A percentile compares a stretch with the other conserved stretches of the same genome.
phyloP scores from a whole-genome alignment of 2,113 vertebrate species.

The Blennius ocellaris region DNA sequence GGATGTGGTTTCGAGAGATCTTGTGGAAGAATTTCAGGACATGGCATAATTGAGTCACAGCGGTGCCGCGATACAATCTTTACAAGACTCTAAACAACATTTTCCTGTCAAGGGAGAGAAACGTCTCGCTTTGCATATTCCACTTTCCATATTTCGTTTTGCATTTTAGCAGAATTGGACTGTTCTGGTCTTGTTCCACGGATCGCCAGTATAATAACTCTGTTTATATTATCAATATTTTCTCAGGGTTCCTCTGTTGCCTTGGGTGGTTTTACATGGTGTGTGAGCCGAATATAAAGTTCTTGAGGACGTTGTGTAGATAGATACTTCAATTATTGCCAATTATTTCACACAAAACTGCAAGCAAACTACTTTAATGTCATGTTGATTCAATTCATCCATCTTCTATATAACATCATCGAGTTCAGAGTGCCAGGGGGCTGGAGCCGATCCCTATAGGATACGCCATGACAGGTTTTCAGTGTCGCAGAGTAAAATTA shows the following conservation, averaged over 20 bases:
- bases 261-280: conserved; percentile 33
- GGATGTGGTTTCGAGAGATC: conserved; percentile 66
- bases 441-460: no score
- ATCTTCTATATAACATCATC: no score
- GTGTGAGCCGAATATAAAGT: conserved; percentile 54
- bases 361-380: no score
- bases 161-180: conserved; percentile 14
- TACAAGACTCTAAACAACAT: conserved; percentile 64
- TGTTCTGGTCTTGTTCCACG: conserved; percentile 53
- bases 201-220: conserved; percentile 41
- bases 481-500: no score
- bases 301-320: conserved; percentile 26
- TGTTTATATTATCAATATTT: conserved; percentile 64
- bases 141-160: conserved; percentile 46
- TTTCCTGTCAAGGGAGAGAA: conserved; percentile 51
- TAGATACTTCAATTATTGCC: conserved; percentile 60
- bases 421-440: no score
- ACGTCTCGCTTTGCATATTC: conserved; percentile 29
- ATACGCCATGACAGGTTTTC: no score
- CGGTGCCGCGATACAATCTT: conserved; percentile 59
- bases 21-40: conserved; percentile 50
- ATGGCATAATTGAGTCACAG: conserved; percentile 50
- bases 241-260: conserved; percentile 59
- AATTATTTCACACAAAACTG: conserved; percentile 66
- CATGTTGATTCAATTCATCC: no score